Evolutionary conservation across 2,888 invertebrate species (phyloP), one percentile per base, ranked within the genome.

Genomic region (Rotaria sp.): DNA sequence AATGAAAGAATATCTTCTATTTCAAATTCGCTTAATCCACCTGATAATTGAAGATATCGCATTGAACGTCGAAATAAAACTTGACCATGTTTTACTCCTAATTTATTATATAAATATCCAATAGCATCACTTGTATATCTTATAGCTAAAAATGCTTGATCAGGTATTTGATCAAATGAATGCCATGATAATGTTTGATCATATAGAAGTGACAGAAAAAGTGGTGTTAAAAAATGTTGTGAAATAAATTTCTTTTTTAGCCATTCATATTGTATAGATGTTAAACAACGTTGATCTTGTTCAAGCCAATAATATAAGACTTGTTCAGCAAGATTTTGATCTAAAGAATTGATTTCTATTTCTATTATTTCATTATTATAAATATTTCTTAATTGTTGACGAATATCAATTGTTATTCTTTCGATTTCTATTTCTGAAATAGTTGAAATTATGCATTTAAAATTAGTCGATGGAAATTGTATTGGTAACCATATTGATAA

Each of bases 1-100:
- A 86, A 48, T 18, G 67, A 50, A 21, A 86, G 84, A 45, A 85
- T 85, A 30, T 86, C 86, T 59, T 86, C 86, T 11, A 86, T n/a
- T 50, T 86, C 86, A 30, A 41, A n/a, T 55, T 86, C 86, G 41
- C 80, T 85, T n/a, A 86, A 52, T 15, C 86, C 86, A 24, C 75
- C 75, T 2, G 45, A 80, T 41, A 80, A 84, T n/a, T 50, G 57
- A 84, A 86, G 84, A 38, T 86, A 86, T 35, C 30, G 48, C 38
- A 86, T 84, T 21, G 86, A 15, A 67, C 84, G 48, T 4, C 50
- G 67, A 57, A 86, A 86, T 26, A 86, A 74, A 8, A 84, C 13
- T 41, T 84, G 48, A 7, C 86, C 86, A 45, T 86, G 86, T 24
- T 84, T 59, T 38, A 41, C 24, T 52, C 84, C 67, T 55, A 86